Base-by-base conservation (phyloP, 2,797 vertebrate genomes). In the Pitangus sulphuratus region DNA sequence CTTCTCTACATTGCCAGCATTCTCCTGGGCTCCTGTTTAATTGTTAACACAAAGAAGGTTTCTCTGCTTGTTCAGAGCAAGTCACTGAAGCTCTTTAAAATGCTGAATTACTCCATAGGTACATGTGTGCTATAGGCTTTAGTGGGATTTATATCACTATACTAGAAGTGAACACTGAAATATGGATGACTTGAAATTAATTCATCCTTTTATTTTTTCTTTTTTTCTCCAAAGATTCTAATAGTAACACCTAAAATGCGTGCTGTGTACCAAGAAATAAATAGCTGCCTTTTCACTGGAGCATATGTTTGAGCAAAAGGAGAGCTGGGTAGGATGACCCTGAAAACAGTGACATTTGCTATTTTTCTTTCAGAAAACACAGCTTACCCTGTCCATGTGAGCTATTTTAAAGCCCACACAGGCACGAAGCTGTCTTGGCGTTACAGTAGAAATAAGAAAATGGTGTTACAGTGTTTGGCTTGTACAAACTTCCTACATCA, bases 401-500 rank as follows among this genome's bases (percentile, higher is more conserved):
- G 80, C 37, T 94, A 82, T 78, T 94, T 95, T 81, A 91, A 84
- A 91, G 54, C 72, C 82, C 31, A 66, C 3, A 1, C 65, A 44
- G 33, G 80, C 79, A 66, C 0, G 1, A 81, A 93, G 58, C 71
- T 85, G 53, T 37, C 87, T 81, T 69, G 74, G 91, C 54, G 47
- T 48, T 92, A 84, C 62, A 86, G 69, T 2, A 66, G 85, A 72
- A 93, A 19, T 66, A 76, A 88, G 85, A 94, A 96, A 96, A 90
- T 35, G 47, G 72, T 92, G 91, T 79, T 95, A 91, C 48, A 94
- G 76, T 54, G 69, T 90, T 94, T 91, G 95, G 75, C 87, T 94
- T 94, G 87, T 66, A 76, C 77, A 94, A 93, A 94, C 85, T 95
- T 95, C 85, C 85, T 84, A 91, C 85, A 88, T 95, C 84, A 94